These are phyloP conservation scores for Grus americana DNA, from an alignment of 2,113 vertebrate genomes.

Conservation along the genomic window DNA sequence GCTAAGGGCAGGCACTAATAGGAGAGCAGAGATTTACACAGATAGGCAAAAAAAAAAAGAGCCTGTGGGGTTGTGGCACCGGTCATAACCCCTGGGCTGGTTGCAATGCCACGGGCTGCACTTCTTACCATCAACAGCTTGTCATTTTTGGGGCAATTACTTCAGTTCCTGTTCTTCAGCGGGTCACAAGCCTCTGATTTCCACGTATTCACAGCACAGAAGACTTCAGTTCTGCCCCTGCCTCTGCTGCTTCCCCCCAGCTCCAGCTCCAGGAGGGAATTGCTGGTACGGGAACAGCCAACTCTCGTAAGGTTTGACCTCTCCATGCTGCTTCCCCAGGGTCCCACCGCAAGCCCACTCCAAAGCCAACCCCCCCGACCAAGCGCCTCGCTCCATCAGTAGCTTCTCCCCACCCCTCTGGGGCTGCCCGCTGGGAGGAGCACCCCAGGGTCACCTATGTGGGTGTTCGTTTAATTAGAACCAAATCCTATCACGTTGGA, in stretches of 20 bases:
- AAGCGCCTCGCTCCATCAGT: neutral
- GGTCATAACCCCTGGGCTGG: neutral
- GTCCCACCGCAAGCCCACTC: neutral
- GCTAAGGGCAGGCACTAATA: neutral
- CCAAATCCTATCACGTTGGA: neutral
- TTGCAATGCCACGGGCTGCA: neutral
- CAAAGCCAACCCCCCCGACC: neutral
- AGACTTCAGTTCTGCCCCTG: neutral
- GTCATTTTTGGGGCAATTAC: neutral
- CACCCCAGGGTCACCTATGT: neutral
- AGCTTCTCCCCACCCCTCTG: neutral
- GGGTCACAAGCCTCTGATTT: neutral
- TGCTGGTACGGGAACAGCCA: neutral
- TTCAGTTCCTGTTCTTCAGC: neutral
- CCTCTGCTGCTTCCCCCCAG: neutral
- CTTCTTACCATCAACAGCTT: neutral
- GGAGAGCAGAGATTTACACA: neutral
- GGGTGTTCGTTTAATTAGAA: neutral
- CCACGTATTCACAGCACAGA: neutral
- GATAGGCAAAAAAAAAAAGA: neutral
- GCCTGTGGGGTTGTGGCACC: neutral
- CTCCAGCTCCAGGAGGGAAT: neutral
- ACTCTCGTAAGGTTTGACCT: neutral
- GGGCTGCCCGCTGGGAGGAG: neutral
- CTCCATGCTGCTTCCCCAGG: neutral